Evolutionary conservation across 2,888 invertebrate species (phyloP).

Genomic region (Aelia acuminata): DNA sequence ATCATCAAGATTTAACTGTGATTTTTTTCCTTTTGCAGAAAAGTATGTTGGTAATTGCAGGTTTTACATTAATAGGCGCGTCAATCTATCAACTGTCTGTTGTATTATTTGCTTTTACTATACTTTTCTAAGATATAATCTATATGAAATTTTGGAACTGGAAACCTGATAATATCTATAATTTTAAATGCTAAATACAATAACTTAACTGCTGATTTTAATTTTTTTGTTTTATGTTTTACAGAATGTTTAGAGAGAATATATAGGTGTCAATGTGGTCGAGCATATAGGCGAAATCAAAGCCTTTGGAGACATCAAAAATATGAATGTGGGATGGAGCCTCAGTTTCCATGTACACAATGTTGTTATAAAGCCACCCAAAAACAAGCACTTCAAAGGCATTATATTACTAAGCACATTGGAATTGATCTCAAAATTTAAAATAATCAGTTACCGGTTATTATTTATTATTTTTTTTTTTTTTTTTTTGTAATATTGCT

Average conservation of each 20-base stretch:
- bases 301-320: conserved; percentile 63
- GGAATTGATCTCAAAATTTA: conserved; percentile 7
- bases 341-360: conserved; percentile 65
- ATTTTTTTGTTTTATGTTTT: conserved; percentile 56
- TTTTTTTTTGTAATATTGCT: neutral
- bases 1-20: neutral
- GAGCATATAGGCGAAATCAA: conserved; percentile 64
- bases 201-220: neutral
- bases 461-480: too few relatives aligned
- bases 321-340: conserved; percentile 65
- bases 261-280: conserved; percentile 61
- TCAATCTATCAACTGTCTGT: neutral
- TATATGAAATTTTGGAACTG: neutral
- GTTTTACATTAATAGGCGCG: too few relatives aligned
- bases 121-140: neutral
- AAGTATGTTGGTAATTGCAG: too few relatives aligned
- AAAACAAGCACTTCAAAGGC: conserved; percentile 69
- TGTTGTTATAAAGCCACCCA: conserved; percentile 69
- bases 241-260: conserved; percentile 10
- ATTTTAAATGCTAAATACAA: neutral
- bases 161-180: neutral
- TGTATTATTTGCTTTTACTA: neutral
- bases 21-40: neutral
- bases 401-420: conserved; percentile 39
- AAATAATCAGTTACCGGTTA: neutral